Evolutionary conservation across 2,888 invertebrate genomes (phyloP), one percentile per base, ranked within the genome.

Genomic region (Microctonus aethiopoides): DNA sequence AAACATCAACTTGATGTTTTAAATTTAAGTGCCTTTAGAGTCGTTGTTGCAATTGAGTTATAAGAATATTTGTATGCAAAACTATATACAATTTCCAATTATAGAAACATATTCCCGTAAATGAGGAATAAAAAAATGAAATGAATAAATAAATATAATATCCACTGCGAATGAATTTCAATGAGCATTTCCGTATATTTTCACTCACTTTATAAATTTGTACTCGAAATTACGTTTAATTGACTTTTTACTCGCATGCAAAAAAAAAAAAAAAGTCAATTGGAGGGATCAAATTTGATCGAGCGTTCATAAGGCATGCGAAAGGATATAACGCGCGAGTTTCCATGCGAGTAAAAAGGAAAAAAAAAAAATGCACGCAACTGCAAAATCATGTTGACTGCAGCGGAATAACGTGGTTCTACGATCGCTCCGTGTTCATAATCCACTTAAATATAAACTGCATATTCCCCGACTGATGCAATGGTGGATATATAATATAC

Each of bases 371-470:
- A 75, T 79, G 80, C 79, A 75, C 72, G 73, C 73, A 75, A 74
- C 77, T 78, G 82, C 78, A 77, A 77, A 81, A 80, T 80, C 76
- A 76, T 80, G 82, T 81, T 78, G 81, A 83, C 81, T 83, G 84
- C 84, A 81, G 83, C 80, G 84, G 81, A 84, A 84, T 84, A 83
- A 83, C 78, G 76, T 74, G 72, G 77, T 83, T 84, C 75, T 73
- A 74, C 67, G 75, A 77, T 79, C 79, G 79, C 77, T 79, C 79
- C 78, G 77, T 79, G 77, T 79, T 79, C 76, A 76, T 83, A 85
- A 86, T 85, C 80, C 80, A 81, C 76, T 85, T 83, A 81, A 77
- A 68, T 75, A 75, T 75, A 76, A 81, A 81, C 80, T 81, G 84
- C 83, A 80, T 79, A 34, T 64, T 36, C 32, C 32, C 74, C 78